phyloP scores from a whole-genome alignment of 2,797 vertebrate species.

The Brotula barbata region DNA sequence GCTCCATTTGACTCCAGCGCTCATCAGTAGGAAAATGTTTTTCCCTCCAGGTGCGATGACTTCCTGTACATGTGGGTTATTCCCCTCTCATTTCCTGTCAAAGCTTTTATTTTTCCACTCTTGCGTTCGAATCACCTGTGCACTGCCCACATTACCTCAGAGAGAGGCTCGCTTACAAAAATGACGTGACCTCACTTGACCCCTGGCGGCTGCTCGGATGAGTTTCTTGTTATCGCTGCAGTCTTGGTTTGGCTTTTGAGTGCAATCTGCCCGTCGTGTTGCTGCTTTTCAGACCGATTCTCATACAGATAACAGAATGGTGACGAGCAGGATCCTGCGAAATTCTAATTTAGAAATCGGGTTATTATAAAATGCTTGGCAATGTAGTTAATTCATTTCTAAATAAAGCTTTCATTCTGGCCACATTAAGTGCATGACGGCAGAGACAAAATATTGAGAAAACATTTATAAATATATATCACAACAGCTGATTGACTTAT shows the following conservation, averaged over 20 bases:
- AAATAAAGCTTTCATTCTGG: no score
- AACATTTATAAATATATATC: no score
- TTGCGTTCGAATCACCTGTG: slow-evolving; percentile 54
- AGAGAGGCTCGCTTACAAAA: slow-evolving; percentile 9
- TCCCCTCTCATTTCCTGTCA: slow-evolving; percentile 52
- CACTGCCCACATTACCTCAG: slow-evolving; percentile 49
- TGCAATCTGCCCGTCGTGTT: slow-evolving; percentile 16
- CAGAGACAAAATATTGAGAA: no score
- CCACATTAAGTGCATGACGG: no score
- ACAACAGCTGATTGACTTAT: no score
- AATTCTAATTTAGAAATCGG: no score
- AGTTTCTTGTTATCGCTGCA: slow-evolving; percentile 28
- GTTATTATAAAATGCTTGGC: no score
- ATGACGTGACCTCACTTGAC: slow-evolving; percentile 52
- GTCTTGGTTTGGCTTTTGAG: slow-evolving; percentile 36
- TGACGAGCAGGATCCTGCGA: no score
- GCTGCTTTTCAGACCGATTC: slow-evolving; percentile 33
- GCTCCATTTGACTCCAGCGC: slow-evolving; percentile 13
- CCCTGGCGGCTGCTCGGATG: slow-evolving; percentile 42
- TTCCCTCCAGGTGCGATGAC: slow-evolving; percentile 36
- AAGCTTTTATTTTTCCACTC: slow-evolving; percentile 10
- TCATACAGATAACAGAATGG: no score
- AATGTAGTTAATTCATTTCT: no score
- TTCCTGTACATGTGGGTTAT: slow-evolving; percentile 31
- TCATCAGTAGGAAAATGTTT: slow-evolving; percentile 23